phyloP scores from a whole-genome alignment of 2,888 invertebrate species.

The Alitta virens region DNA sequence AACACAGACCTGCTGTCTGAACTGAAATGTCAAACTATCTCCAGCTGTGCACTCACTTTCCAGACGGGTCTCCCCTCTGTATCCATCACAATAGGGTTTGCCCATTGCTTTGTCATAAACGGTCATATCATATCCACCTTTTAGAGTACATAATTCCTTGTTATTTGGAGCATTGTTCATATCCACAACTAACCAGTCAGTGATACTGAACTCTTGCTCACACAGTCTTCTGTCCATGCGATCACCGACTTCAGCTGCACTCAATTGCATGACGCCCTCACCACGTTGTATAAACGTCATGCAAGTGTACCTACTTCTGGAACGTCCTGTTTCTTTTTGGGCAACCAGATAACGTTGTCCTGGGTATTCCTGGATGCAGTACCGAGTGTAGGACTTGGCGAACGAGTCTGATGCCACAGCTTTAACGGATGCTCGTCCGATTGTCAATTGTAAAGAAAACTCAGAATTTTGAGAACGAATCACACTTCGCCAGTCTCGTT shows the following conservation, averaged over 20 bases:
- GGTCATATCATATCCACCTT: constrained; percentile 24
- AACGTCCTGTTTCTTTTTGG: constrained; percentile 19
- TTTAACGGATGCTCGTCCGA: constrained; percentile 2
- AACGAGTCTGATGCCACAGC: constrained; percentile 3
- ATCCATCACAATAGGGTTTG: constrained; percentile 21
- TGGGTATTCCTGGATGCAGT: constrained; percentile 19
- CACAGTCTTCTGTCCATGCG: constrained; percentile 11
- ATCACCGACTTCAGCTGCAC: constrained; percentile 2
- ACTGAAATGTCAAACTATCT: constrained; percentile 25
- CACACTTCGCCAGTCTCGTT: constrained; percentile 19
- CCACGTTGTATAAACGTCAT: constrained; percentile 19
- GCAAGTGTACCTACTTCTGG: constrained; percentile 17
- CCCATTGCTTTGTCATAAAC: constrained; percentile 19
- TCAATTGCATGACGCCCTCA: constrained; percentile 21
- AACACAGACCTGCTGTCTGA: constrained; percentile 26
- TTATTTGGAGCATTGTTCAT: not conserved
- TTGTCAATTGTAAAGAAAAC: not conserved
- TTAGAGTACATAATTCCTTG: constrained; percentile 15
- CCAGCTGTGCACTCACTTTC: constrained; percentile 30
- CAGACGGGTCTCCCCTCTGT: constrained; percentile 23
- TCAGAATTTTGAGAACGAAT: constrained; percentile 17
- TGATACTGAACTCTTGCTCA: not conserved
- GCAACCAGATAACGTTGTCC: constrained; percentile 19
- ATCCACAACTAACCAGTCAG: constrained; percentile 26
- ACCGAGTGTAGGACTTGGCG: constrained; percentile 10